Evolutionary conservation across 2,113 vertebrate species (phyloP).

Genomic region (Aptenodytes patagonicus): DNA sequence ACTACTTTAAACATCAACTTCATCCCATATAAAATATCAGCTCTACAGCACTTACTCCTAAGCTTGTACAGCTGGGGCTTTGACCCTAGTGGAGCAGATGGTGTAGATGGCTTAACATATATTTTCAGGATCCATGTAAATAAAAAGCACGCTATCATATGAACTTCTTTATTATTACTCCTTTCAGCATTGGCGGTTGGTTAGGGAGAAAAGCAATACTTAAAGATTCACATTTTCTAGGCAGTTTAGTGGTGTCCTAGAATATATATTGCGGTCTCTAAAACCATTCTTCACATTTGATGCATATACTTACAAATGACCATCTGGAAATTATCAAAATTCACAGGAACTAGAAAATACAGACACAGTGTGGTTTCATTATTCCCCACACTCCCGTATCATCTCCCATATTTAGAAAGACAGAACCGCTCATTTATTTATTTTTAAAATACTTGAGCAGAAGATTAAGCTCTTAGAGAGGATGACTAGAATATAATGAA

Average conservation of each 20-base stretch:
- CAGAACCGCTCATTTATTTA: background rate
- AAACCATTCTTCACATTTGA: background rate
- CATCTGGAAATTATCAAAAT: slow-evolving; percentile 63
- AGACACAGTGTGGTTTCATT: slow-evolving; percentile 22
- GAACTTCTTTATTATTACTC: background rate
- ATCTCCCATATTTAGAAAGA: background rate
- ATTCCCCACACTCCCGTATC: background rate
- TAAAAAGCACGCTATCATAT: background rate
- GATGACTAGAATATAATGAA: background rate
- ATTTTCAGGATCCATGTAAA: background rate
- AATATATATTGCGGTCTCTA: background rate
- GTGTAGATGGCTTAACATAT: background rate
- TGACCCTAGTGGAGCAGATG: background rate
- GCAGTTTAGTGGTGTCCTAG: background rate
- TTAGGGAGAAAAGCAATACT: background rate
- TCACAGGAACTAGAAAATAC: slow-evolving; percentile 32
- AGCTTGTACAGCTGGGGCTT: slow-evolving; percentile 28
- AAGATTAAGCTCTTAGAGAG: background rate
- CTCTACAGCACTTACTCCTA: background rate
- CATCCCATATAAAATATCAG: background rate
- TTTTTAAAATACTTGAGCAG: slow-evolving; percentile 27
- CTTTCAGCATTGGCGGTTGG: background rate
- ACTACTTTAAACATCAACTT: background rate
- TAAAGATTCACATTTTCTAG: background rate
- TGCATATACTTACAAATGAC: background rate